Percentiles rank a stretch among this genome's conserved stretches.
Conservation (phyloP, 2,113 vertebrate species). For the Amphiprion percula region DNA sequence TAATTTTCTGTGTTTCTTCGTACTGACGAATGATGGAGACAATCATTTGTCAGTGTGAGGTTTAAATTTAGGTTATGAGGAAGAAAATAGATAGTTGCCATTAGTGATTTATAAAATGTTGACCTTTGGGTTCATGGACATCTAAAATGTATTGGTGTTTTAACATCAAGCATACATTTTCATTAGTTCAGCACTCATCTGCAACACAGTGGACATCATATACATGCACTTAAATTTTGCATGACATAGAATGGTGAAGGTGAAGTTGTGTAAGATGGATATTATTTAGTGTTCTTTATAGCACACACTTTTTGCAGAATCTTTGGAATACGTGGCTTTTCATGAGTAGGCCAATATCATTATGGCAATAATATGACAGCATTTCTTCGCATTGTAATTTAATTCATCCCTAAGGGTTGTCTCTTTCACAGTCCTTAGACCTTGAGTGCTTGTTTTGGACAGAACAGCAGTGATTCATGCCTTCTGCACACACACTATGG, state of each 20-base stretch:
- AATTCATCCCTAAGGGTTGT: not conserved
- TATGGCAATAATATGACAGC: not conserved
- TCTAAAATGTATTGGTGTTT: not conserved
- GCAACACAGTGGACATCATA: not conserved
- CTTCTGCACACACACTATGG: not conserved
- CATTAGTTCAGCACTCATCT: not conserved
- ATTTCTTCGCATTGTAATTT: not conserved
- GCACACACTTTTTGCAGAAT: not conserved
- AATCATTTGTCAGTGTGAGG: not conserved
- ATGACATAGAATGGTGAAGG: not conserved
- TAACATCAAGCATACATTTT: constrained; percentile 4
- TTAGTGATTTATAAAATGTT: constrained; percentile 3
- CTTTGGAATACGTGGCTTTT: not conserved
- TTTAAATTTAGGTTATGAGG: constrained; percentile 6
- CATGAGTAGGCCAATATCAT: not conserved
- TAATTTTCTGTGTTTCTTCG: not conserved
- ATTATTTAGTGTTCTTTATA: not conserved
- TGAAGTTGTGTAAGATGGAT: not conserved
- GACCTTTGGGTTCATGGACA: not conserved
- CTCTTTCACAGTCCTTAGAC: not conserved
- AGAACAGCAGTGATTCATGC: not conserved
- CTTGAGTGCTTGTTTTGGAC: constrained; percentile 13
- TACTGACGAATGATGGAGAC: not conserved
- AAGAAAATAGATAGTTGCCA: not conserved
- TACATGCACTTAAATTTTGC: not conserved